Base-by-base conservation (phyloP, 2,113 vertebrate genomes). In the Tachuris rubrigastra region DNA sequence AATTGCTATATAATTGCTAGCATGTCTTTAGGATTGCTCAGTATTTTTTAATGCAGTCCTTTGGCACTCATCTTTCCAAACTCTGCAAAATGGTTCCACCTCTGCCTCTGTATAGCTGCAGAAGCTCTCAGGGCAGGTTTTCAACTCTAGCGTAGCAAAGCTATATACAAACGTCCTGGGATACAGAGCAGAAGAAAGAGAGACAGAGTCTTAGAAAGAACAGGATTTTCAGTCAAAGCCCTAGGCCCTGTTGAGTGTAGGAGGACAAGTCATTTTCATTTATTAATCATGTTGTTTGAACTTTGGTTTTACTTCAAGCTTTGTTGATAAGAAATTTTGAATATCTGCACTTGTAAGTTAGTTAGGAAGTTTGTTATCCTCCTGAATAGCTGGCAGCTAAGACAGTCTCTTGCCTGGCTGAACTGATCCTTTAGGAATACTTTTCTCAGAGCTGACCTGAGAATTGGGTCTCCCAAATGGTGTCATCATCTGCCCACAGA, bases 271-370 rank as follows among this genome's bases (percentile, higher is more conserved):
- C 1, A 79, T 84, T 95, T 90, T 87, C 37, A 85, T 85, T 87
- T 89, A 91, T 85, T 89, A 87, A 93, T 83, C 52, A 65, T 63
- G 59, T 81, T 82, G 60, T 85, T 91, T 89, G 87, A 92, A 73
- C 53, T 87, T 85, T 68, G 52, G 31, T 94, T 94, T 93, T 95
- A 87, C 62, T 81, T 93, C 44, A 76, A 89, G 55, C 46, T 52
- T 85, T 4, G 2, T 53, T 91, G 91, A 80, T 94, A 81, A 95
- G 91, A 95, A 81, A 82, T 89, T 56, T 63, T 78, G 56, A 82
- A 56, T 60, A 68, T 30, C 15, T 55, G 58, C 7, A 4, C 49
- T 85, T 83, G 7, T 41, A 73, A 87, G 82, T 85, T 52, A 69
- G 83, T 84, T 85, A 90, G 53, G 73, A 93, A 89, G 78, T 79